These are phyloP conservation scores for Diarsia mendica DNA, from an alignment of 2,888 invertebrate genomes.

Conservation along the genomic window DNA sequence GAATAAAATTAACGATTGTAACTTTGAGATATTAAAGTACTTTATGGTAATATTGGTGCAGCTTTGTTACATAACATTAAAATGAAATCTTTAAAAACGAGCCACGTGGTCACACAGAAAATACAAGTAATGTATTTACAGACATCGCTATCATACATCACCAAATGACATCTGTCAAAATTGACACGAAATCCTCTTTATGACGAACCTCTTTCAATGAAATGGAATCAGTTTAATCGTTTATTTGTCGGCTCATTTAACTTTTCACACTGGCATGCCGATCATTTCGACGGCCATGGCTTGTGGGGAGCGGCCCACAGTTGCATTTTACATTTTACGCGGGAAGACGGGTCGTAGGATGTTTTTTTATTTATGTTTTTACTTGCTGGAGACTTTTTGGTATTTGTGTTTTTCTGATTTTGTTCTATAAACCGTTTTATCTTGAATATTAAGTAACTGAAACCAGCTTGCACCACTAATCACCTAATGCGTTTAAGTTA, in stretches of 20 bases:
- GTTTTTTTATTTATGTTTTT: conserved; percentile 21
- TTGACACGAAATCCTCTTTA: conserved; percentile 16
- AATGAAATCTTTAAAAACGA: background rate
- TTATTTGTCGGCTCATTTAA: conserved; percentile 55
- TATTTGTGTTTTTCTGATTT: background rate
- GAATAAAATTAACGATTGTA: too few species aligned
- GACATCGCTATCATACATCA: background rate
- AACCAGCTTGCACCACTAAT: background rate
- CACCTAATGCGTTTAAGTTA: background rate
- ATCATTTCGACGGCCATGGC: conserved; percentile 34
- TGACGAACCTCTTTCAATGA: conserved; percentile 37
- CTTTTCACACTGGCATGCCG: conserved; percentile 44
- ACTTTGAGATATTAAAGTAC: too few species aligned
- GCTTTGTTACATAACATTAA: too few species aligned
- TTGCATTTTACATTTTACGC: conserved; percentile 43
- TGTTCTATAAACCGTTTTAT: background rate
- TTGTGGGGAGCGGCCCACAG: conserved; percentile 21
- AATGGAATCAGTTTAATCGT: conserved; percentile 44
- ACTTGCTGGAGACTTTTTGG: background rate
- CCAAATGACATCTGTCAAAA: conserved; percentile 19
- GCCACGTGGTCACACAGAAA: background rate
- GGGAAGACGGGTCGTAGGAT: conserved; percentile 19
- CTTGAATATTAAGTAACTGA: background rate
- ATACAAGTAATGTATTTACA: background rate
- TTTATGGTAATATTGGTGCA: too few species aligned